Evolutionary conservation across 2,113 vertebrate genomes (phyloP).

Genomic region (Atrichornis clamosus): DNA sequence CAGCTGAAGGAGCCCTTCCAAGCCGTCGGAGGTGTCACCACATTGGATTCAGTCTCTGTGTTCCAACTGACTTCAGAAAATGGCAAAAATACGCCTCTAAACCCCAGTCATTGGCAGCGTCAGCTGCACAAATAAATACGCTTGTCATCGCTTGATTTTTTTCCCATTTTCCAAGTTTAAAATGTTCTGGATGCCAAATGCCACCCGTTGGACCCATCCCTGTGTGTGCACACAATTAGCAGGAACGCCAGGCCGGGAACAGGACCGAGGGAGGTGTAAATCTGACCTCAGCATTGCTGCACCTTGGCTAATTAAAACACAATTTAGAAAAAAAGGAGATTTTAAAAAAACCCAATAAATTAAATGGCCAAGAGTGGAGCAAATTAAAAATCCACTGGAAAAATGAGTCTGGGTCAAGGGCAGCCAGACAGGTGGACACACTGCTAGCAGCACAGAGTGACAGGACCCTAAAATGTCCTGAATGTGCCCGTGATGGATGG

Average conservation of each 20-base stretch:
- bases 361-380: background rate
- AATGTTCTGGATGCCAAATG: background rate
- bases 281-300: background rate
- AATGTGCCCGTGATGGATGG: accelerated
- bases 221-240: background rate
- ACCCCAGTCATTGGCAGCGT: background rate
- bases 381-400: background rate
- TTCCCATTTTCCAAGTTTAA: background rate
- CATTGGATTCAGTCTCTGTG: background rate
- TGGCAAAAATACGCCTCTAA: background rate
- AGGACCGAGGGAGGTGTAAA: background rate
- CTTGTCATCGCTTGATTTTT: background rate
- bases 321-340: background rate
- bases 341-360: background rate
- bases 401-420: accelerated
- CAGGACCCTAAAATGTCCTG: accelerated
- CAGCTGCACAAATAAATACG: background rate
- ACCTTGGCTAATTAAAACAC: background rate
- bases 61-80: constrained; percentile 26
- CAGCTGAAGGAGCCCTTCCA: constrained; percentile 25
- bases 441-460: accelerated
- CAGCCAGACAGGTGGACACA: background rate
- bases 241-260: background rate
- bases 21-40: constrained; percentile 8
- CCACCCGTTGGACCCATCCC: background rate